A percentile compares a stretch with the other conserved stretches of the same genome.
phyloP scores from a whole-genome alignment of 2,113 vertebrate species.

The Onychostoma macrolepis region DNA sequence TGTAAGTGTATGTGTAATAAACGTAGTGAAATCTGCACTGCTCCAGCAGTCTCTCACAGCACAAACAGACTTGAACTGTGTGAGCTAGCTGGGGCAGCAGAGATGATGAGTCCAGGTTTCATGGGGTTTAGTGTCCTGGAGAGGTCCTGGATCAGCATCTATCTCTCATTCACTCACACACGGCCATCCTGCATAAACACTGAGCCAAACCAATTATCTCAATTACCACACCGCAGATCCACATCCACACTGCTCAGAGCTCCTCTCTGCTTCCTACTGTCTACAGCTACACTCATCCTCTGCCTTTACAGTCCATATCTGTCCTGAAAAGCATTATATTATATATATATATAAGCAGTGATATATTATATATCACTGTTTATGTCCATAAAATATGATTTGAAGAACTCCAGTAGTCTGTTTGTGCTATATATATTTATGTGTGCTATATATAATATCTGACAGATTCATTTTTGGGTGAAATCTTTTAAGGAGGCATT shows the following conservation, averaged over 20 bases:
- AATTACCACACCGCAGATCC: conserved; percentile 35
- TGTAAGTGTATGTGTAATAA: background rate
- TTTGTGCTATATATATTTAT: too few relatives aligned
- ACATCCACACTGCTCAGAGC: conserved; percentile 15
- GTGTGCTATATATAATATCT: too few relatives aligned
- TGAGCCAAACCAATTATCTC: conserved; percentile 50
- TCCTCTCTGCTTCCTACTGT: background rate
- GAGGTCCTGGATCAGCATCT: conserved; percentile 4
- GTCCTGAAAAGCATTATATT: background rate
- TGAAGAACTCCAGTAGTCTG: background rate
- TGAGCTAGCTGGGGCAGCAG: background rate
- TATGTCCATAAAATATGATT: background rate
- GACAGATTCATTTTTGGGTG: too few relatives aligned
- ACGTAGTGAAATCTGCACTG: background rate
- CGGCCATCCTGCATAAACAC: background rate
- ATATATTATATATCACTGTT: too few relatives aligned
- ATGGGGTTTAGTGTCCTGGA: conserved; percentile 18
- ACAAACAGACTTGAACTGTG: background rate
- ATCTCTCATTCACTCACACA: conserved; percentile 12
- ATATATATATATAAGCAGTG: too few relatives aligned
- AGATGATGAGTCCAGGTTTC: background rate
- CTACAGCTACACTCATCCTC: background rate
- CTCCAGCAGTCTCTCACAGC: background rate
- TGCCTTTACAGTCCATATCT: background rate
- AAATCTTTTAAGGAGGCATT: background rate